Percentiles rank a stretch among this genome's conserved stretches.
These are phyloP conservation scores for Distichodus sexfasciatus DNA, from an alignment of 2,797 vertebrate genomes.

Conservation along the genomic window DNA sequence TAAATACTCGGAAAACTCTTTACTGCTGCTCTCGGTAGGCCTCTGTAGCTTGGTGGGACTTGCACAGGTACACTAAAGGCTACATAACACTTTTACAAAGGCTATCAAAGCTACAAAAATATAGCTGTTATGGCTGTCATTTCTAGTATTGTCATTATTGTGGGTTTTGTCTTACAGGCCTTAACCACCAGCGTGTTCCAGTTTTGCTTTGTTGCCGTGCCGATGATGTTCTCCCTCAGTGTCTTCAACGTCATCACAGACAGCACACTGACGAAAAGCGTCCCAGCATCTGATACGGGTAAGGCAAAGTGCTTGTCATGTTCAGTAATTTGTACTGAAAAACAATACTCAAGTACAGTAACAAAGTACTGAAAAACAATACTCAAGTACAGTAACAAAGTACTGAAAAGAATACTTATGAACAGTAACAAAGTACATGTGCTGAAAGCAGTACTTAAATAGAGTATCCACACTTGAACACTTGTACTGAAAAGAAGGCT, in stretches of 20 bases:
- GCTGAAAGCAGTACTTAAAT: too few relatives aligned
- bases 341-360: too few relatives aligned
- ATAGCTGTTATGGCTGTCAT: background rate
- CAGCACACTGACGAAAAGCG: slow-evolving; percentile 89
- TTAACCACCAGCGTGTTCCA: slow-evolving; percentile 83
- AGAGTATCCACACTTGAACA: too few relatives aligned
- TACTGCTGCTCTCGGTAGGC: slow-evolving; percentile 73
- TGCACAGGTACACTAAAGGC: slow-evolving; percentile 74
- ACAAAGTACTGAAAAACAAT: too few relatives aligned
- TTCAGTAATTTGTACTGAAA: too few relatives aligned
- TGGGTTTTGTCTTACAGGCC: slow-evolving; percentile 65
- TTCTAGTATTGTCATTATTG: background rate
- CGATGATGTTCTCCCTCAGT: slow-evolving; percentile 83
- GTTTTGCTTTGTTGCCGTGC: slow-evolving; percentile 80
- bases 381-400: too few relatives aligned
- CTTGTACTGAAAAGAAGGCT: too few relatives aligned
- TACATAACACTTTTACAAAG: background rate
- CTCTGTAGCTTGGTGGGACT: slow-evolving; percentile 77
- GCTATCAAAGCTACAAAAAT: background rate
- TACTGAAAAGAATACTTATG: too few relatives aligned
- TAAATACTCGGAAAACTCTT: slow-evolving; percentile 62
- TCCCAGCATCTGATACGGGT: slow-evolving; percentile 87
- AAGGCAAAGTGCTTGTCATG: too few relatives aligned
- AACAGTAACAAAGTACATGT: too few relatives aligned
- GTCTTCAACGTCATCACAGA: slow-evolving; percentile 82